Conservation (phyloP, 2,113 vertebrate species). For the Phasianus colchicus region DNA sequence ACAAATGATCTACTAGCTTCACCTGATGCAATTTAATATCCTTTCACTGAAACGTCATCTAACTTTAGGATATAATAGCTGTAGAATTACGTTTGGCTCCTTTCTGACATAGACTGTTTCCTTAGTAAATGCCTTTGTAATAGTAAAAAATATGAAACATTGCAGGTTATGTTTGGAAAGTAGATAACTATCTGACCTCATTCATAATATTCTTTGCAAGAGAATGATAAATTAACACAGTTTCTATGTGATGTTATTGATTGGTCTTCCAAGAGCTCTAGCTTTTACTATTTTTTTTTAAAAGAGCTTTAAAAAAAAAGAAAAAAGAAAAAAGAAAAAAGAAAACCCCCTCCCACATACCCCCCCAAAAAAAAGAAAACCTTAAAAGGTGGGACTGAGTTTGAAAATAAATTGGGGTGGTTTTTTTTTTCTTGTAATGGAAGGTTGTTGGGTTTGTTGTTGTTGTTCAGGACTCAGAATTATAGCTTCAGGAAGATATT, state of each 20-base stretch:
- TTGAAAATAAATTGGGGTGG: too few relatives aligned
- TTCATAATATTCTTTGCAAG: background rate
- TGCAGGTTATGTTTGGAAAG: slow-evolving; percentile 1
- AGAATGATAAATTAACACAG: background rate
- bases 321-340: too few relatives aligned
- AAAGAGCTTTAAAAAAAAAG: too few relatives aligned
- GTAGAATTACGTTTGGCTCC: background rate
- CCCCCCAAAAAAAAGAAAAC: too few relatives aligned
- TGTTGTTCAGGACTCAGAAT: background rate
- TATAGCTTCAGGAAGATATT: background rate
- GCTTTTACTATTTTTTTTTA: background rate
- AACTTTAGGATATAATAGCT: background rate
- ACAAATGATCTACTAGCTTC: slow-evolving; percentile 7
- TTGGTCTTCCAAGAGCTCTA: background rate
- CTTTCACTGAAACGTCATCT: background rate
- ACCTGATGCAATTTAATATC: slow-evolving; percentile 55
- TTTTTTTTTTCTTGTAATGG: too few relatives aligned
- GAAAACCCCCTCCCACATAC: too few relatives aligned
- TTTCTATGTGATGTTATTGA: background rate
- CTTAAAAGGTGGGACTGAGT: too few relatives aligned
- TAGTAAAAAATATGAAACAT: background rate
- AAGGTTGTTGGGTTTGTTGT: too few relatives aligned
- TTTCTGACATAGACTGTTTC: background rate
- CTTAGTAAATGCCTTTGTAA: background rate
- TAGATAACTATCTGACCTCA: background rate